Evolutionary conservation across 1,140 invertebrate species (phyloP).

Genomic region (Lepidotrigona ventralis): DNA sequence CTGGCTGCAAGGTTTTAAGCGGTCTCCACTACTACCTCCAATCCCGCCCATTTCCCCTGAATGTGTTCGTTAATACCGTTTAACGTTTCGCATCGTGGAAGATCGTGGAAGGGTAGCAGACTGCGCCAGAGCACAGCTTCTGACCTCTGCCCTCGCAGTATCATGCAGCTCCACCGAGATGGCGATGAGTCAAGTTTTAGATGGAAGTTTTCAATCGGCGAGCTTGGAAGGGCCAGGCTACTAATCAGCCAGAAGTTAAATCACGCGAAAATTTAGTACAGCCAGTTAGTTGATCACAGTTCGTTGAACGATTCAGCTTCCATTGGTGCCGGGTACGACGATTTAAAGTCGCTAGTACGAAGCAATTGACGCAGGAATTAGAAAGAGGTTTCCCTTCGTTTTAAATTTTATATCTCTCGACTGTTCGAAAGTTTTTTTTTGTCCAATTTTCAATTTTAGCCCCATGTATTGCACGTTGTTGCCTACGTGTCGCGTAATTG

Average conservation of each 20-base stretch:
- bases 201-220: background rate
- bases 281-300: constrained; percentile 21
- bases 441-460: too few species aligned
- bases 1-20: constrained; percentile 42
- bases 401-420: constrained; percentile 2
- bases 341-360: background rate
- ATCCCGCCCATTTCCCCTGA: background rate
- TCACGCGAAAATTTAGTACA: constrained; percentile 24
- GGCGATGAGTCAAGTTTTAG: background rate
- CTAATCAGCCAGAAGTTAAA: constrained; percentile 36
- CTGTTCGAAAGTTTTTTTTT: background rate
- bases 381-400: background rate
- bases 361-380: constrained; percentile 7
- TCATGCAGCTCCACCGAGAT: background rate
- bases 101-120: background rate
- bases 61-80: constrained; percentile 39
- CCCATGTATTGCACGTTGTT: background rate
- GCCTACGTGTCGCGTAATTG: background rate
- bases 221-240: background rate
- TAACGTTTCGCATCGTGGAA: constrained; percentile 30
- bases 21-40: background rate
- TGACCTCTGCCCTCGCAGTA: background rate
- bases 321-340: background rate
- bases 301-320: background rate
- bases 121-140: background rate